Percentiles rank a stretch among this genome's conserved stretches.
Conservation (phyloP, 2,888 invertebrate species). For the Pristionchus entomophagus region DNA sequence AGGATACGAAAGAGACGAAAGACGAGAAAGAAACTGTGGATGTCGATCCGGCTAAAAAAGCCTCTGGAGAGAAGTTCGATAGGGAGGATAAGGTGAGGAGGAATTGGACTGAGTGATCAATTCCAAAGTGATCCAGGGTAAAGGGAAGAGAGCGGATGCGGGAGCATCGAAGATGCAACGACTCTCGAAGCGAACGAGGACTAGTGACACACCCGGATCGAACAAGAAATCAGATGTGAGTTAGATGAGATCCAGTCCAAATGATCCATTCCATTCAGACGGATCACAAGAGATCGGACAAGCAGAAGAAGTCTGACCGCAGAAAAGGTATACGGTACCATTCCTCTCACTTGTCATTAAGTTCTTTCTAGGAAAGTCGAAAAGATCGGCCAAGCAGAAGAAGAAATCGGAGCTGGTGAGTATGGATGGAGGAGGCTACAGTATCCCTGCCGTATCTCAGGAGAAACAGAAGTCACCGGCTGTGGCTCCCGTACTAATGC, state of each 20-base stretch:
- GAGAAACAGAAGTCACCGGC: background rate
- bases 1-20: background rate
- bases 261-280: background rate
- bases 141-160: background rate
- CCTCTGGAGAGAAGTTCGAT: constrained; percentile 5
- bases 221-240: constrained; percentile 5
- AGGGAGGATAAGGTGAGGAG: background rate
- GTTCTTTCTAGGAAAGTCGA: background rate
- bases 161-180: background rate
- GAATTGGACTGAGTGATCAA: background rate
- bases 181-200: background rate
- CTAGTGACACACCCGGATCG: background rate
- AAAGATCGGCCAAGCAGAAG: background rate
- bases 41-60: background rate
- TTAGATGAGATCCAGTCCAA: background rate
- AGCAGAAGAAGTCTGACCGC: background rate
- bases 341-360: background rate
- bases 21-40: no score
- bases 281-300: background rate
- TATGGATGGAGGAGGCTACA: background rate
- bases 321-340: background rate
- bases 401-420: background rate
- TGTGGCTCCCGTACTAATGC: background rate
- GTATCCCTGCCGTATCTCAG: background rate
- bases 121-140: background rate